phyloP scores from a whole-genome alignment of 2,113 vertebrate species.

The Arizona elegans region DNA sequence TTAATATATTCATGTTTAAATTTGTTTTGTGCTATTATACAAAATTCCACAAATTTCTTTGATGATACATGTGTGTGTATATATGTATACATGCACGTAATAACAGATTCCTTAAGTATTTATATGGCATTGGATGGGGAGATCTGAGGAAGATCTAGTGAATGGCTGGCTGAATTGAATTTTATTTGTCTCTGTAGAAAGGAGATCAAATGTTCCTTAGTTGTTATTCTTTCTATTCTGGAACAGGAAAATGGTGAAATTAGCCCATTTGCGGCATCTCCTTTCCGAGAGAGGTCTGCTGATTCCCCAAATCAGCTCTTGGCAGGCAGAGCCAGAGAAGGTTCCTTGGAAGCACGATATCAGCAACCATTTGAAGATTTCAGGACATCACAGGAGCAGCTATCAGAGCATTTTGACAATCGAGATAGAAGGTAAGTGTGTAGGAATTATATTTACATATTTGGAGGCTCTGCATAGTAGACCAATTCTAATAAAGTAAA shows the following conservation, averaged over 20 bases:
- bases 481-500: neutral
- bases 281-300: slow-evolving; percentile 78
- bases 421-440: slow-evolving; percentile 82
- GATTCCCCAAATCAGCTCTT: slow-evolving; percentile 78
- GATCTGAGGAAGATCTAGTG: neutral
- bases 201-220: neutral
- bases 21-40: neutral
- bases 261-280: slow-evolving; percentile 70
- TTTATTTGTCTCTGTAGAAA: neutral
- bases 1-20: neutral
- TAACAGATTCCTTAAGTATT: neutral
- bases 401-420: slow-evolving; percentile 85
- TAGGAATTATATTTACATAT: neutral
- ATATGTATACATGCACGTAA: neutral
- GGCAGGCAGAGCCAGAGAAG: slow-evolving; percentile 80
- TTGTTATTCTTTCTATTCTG: neutral
- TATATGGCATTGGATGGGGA: neutral
- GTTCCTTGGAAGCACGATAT: slow-evolving; percentile 87
- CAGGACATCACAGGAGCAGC: slow-evolving; percentile 84
- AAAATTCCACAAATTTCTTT: neutral
- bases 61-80: neutral
- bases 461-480: neutral
- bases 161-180: neutral
- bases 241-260: slow-evolving; percentile 88
- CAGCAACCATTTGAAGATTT: slow-evolving; percentile 93